phyloP scores from a whole-genome alignment of 2,888 invertebrate species.

The Ormia ochracea region DNA sequence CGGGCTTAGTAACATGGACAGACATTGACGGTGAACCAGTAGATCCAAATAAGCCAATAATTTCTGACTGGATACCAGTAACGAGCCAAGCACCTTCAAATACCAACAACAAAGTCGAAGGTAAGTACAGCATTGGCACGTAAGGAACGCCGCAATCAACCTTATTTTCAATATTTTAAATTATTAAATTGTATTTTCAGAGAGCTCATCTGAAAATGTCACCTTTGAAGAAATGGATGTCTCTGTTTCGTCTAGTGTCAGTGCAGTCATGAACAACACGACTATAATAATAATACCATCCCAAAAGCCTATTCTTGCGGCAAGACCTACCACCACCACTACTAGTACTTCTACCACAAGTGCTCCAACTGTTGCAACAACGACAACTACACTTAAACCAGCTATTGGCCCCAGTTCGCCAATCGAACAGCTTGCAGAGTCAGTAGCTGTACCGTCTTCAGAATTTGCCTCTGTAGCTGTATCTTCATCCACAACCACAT shows the following conservation, averaged over 20 bases:
- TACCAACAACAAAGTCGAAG: conserved; percentile 66
- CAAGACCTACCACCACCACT: conserved; percentile 38
- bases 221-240: conserved; percentile 71
- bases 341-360: conserved; percentile 39
- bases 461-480: conserved; percentile 34
- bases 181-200: conserved; percentile 17
- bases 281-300: conserved; percentile 59
- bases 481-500: neutral
- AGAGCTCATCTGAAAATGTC: conserved; percentile 39
- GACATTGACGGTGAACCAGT: conserved; percentile 76
- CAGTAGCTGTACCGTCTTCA: neutral
- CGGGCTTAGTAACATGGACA: conserved; percentile 79
- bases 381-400: conserved; percentile 9
- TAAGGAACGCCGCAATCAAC: neutral
- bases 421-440: conserved; percentile 46
- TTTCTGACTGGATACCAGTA: conserved; percentile 73
- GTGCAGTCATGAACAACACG: conserved; percentile 64
- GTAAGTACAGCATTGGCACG: neutral
- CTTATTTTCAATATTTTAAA: too few species aligned
- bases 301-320: conserved; percentile 57
- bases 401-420: neutral
- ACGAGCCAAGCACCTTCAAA: conserved; percentile 68
- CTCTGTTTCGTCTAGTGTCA: conserved; percentile 72
- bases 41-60: conserved; percentile 67
- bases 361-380: conserved; percentile 18